Conservation (phyloP, 1,140 invertebrate species). For the Periplaneta americana region DNA sequence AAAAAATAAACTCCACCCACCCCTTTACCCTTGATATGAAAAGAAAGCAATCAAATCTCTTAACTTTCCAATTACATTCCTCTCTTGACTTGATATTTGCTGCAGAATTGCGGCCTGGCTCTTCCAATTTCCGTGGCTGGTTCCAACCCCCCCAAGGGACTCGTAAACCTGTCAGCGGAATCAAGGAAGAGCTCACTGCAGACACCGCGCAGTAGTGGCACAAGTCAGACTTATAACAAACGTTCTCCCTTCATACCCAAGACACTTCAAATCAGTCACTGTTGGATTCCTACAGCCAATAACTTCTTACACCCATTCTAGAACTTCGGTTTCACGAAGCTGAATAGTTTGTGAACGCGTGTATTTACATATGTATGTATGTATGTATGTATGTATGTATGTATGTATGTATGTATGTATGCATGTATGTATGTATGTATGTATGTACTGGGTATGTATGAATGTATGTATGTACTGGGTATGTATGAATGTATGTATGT, state of each 20-base stretch:
- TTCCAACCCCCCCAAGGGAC: not conserved
- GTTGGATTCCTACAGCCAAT: too few relatives aligned
- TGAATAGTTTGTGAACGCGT: too few relatives aligned
- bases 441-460: too few relatives aligned
- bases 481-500: too few relatives aligned
- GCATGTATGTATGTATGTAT: too few relatives aligned
- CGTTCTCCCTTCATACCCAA: too few relatives aligned
- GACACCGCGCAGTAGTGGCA: not conserved
- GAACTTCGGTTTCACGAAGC: too few relatives aligned
- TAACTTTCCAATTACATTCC: not conserved
- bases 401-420: too few relatives aligned
- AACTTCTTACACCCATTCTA: too few relatives aligned
- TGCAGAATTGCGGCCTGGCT: not conserved
- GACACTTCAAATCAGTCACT: too few relatives aligned
- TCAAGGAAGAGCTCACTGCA: not conserved
- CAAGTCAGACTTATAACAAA: too few relatives aligned
- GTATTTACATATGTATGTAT: not conserved
- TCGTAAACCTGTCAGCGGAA: not conserved
- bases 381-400: not conserved
- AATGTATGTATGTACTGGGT: too few relatives aligned
- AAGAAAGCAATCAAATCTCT: not conserved
- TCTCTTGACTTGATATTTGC: not conserved
- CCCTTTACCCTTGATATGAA: not conserved
- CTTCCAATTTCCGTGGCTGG: not conserved
- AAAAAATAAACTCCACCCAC: not conserved